Evolutionary conservation across 2,888 invertebrate species (phyloP).

Genomic region (Dasysyrphus albostriatus): DNA sequence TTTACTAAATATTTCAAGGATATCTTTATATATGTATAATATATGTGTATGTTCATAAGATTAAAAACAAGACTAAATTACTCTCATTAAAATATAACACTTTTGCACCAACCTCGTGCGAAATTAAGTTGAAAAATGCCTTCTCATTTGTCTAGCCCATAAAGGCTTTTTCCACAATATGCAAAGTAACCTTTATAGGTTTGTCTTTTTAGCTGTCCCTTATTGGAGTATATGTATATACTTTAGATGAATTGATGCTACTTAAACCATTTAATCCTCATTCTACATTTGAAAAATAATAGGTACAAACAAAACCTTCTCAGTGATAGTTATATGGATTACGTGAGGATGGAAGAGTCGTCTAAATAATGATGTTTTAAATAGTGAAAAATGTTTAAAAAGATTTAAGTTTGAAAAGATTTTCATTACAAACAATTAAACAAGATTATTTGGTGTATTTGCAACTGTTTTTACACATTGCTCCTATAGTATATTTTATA

Average conservation of each 20-base stretch:
- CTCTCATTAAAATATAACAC: neutral
- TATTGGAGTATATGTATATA: conserved; percentile 27
- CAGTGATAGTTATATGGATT: conserved; percentile 7
- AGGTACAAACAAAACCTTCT: neutral
- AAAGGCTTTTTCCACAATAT: neutral
- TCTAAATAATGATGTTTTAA: conserved; percentile 49
- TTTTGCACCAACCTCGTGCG: neutral
- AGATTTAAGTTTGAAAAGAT: conserved; percentile 38
- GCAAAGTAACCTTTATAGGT: neutral
- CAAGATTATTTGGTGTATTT: neutral
- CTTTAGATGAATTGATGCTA: conserved; percentile 41
- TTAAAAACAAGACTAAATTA: neutral
- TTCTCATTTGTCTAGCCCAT: conserved; percentile 3
- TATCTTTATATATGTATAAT: too few species aligned
- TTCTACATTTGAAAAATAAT: neutral
- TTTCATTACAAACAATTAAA: conserved; percentile 36
- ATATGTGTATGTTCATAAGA: too few species aligned
- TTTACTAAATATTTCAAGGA: too few species aligned
- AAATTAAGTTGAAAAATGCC: neutral
- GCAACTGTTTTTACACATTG: too few species aligned
- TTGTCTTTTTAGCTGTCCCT: conserved; percentile 46
- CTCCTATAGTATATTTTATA: neutral
- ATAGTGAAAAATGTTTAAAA: conserved; percentile 57
- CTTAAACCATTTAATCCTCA: neutral
- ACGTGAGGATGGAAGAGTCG: conserved; percentile 1